A percentile compares a stretch with the other conserved stretches of the same genome.
Conservation (phyloP, 2,113 vertebrate genomes). For the Aix galericulata region DNA sequence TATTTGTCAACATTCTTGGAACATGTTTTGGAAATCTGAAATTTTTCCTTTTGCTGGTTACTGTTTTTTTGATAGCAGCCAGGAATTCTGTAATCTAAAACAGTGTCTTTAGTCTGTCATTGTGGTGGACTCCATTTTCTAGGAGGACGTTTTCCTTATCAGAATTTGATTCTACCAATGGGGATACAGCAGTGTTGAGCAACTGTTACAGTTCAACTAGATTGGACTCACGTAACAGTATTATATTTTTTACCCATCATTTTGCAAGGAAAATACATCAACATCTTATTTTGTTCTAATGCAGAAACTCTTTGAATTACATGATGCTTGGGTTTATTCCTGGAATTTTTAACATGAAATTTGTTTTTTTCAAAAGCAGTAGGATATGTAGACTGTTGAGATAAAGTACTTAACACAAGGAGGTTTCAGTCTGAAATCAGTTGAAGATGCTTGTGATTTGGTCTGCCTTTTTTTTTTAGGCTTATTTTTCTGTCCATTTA, state of each 20-base stretch:
- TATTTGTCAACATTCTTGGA: conserved; percentile 28
- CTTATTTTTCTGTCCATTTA: neutral
- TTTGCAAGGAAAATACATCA: conserved; percentile 25
- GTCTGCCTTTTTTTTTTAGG: neutral
- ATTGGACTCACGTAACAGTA: conserved; percentile 29
- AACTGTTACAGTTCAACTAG: conserved; percentile 14
- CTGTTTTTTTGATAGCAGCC: neutral
- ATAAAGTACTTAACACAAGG: conserved; percentile 16
- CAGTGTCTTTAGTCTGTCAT: neutral
- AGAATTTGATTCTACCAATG: neutral
- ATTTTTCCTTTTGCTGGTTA: neutral
- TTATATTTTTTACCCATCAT: neutral
- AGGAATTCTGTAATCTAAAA: neutral
- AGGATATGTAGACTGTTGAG: neutral
- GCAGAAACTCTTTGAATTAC: conserved; percentile 27
- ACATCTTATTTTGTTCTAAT: conserved; percentile 6
- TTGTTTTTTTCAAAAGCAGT: conserved; percentile 1
- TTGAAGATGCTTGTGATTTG: neutral
- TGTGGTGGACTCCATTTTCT: neutral
- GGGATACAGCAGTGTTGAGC: neutral
- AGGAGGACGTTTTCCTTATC: neutral
- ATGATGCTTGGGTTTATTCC: conserved; percentile 17
- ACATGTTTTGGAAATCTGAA: neutral
- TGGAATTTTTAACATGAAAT: neutral
- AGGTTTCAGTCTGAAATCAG: neutral